phyloP scores from a whole-genome alignment of 2,888 invertebrate species.

The Latheticus oryzae region DNA sequence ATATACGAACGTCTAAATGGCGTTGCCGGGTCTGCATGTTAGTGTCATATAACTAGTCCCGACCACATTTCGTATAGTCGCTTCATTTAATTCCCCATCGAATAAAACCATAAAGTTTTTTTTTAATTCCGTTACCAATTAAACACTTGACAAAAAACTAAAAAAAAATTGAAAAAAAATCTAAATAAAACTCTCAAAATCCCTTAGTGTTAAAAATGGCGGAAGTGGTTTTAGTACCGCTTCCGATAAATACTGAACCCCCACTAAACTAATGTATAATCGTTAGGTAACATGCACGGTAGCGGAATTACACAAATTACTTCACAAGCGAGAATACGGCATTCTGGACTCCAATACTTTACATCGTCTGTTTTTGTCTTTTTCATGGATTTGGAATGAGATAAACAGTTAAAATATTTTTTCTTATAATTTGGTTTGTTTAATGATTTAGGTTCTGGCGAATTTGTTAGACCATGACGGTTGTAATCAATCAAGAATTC shows the following conservation, averaged over 20 bases:
- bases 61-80: constrained; percentile 40
- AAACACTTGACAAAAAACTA: no score
- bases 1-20: constrained; percentile 53
- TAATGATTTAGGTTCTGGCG: no score
- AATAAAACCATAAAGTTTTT: neutral
- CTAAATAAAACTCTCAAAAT: no score
- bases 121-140: neutral
- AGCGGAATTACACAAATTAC: constrained; percentile 55
- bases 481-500: constrained; percentile 36
- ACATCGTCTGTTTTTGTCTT: constrained; percentile 10
- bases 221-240: constrained; percentile 38
- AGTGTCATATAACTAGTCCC: constrained; percentile 51
- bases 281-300: constrained; percentile 53
- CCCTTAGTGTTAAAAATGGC: no score
- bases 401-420: constrained; percentile 7
- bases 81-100: constrained; percentile 4
- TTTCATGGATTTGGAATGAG: neutral
- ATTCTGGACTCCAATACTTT: constrained; percentile 29
- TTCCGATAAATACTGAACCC: constrained; percentile 41
- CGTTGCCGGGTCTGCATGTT: constrained; percentile 50
- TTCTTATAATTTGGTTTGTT: no score
- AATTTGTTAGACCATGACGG: constrained; percentile 22
- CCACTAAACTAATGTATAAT: constrained; percentile 53
- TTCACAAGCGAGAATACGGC: constrained; percentile 44
- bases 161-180: no score